A percentile compares a stretch with the other conserved stretches of the same genome.
Evolutionary conservation across 1,140 invertebrate species (phyloP).

Genomic region (Drosophila melanica): DNA sequence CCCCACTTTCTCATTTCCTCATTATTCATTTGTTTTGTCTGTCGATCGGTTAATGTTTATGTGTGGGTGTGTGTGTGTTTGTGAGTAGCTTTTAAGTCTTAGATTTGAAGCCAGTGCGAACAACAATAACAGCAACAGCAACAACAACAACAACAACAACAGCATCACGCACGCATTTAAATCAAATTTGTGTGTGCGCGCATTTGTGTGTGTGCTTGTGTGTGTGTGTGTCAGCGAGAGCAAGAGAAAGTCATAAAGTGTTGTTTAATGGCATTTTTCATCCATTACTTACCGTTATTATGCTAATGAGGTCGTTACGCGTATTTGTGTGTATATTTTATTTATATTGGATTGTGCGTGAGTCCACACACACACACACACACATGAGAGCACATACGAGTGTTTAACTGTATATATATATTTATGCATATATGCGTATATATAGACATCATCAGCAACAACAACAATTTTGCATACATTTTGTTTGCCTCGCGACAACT

Average conservation of each 20-base stretch:
- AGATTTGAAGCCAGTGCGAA: slow-evolving; percentile 59
- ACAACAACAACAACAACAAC: slow-evolving; percentile 34
- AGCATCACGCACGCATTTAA: slow-evolving; percentile 49
- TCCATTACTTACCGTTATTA: slow-evolving; percentile 83
- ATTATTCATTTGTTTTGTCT: slow-evolving; percentile 28
- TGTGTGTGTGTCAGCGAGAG: slow-evolving; percentile 1
- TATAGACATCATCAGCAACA: slow-evolving; percentile 24
- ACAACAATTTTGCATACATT: slow-evolving; percentile 40
- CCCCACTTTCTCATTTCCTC: background rate
- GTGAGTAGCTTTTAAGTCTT: slow-evolving; percentile 35
- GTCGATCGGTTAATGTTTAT: slow-evolving; percentile 37
- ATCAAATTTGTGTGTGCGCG: slow-evolving; percentile 49
- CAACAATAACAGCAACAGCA: slow-evolving; percentile 20
- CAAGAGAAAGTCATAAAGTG: slow-evolving; percentile 80
- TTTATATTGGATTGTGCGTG: slow-evolving; percentile 76
- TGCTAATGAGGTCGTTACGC: slow-evolving; percentile 83
- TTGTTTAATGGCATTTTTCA: slow-evolving; percentile 83
- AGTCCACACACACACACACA: slow-evolving; percentile 30
- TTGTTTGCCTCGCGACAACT: slow-evolving; percentile 14
- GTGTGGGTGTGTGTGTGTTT: slow-evolving; percentile 13
- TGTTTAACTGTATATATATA: slow-evolving; percentile 18
- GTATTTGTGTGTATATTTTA: slow-evolving; percentile 81
- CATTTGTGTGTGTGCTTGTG: slow-evolving; percentile 30
- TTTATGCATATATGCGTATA: slow-evolving; percentile 4
- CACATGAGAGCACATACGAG: slow-evolving; percentile 26